These are phyloP conservation scores for Umimayanthus chanpuru DNA, from an alignment of 92 coral and sea anemone species.

Conservation along the genomic window DNA sequence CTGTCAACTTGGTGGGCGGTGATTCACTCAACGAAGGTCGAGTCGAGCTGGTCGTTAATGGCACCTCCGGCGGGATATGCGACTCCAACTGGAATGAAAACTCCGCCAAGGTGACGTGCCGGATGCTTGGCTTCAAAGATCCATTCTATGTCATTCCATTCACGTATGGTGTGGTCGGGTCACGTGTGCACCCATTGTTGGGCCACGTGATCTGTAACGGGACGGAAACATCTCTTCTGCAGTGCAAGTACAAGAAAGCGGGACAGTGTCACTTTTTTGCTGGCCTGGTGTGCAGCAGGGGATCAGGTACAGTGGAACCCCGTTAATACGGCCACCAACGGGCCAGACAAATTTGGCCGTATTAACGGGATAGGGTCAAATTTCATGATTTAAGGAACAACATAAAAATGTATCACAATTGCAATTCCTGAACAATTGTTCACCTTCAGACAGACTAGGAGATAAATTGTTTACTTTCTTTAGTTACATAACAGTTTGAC, in stretches of 20 bases:
- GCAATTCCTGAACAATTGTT: too few relatives aligned
- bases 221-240: background rate
- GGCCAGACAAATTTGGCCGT: too few relatives aligned
- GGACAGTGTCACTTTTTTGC: constrained; percentile 35
- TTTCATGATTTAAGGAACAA: too few relatives aligned
- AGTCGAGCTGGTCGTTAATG: background rate
- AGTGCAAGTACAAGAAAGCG: background rate
- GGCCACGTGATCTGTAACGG: constrained; percentile 32
- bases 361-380: too few relatives aligned
- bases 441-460: too few relatives aligned
- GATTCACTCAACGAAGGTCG: constrained; percentile 18
- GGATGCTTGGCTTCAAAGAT: constrained; percentile 26
- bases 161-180: constrained; percentile 26
- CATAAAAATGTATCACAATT: too few relatives aligned
- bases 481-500: too few relatives aligned
- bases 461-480: too few relatives aligned
- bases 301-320: background rate
- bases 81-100: constrained; percentile 24
- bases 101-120: constrained; percentile 28
- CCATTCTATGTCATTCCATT: constrained; percentile 20
- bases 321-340: too few relatives aligned
- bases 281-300: constrained; percentile 30
- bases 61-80: constrained; percentile 11
- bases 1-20: constrained; percentile 21
- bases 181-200: background rate